A percentile compares a stretch with the other conserved stretches of the same genome.
Evolutionary conservation across 2,888 invertebrate genomes (phyloP).

Genomic region (Mesorhabditis spiculigera): DNA sequence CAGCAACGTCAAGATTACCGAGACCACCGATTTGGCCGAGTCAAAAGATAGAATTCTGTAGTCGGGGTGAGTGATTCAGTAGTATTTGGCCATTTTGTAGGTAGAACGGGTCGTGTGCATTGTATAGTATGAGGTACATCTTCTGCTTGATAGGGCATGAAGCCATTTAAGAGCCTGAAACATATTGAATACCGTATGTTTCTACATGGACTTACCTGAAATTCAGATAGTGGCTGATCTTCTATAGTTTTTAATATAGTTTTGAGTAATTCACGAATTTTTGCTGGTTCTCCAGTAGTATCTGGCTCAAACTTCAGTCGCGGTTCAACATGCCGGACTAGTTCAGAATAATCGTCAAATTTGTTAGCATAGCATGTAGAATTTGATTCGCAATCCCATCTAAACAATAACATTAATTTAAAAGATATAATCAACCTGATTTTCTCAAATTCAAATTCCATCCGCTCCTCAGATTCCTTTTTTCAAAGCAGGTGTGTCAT

Average conservation of each 20-base stretch:
- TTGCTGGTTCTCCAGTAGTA: too few species aligned
- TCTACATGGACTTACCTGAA: neutral
- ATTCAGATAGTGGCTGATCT: neutral
- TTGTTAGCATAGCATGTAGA: neutral
- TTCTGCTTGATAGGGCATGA: neutral
- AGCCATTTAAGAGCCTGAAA: neutral
- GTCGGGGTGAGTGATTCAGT: neutral
- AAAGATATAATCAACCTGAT: neutral
- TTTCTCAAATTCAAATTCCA: constrained; percentile 5
- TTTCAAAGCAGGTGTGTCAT: neutral
- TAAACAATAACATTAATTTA: neutral
- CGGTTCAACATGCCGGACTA: neutral
- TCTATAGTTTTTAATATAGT: too few species aligned
- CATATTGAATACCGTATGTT: neutral
- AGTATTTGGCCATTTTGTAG: neutral
- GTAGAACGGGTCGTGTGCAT: neutral
- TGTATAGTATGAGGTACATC: neutral
- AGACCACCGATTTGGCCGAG: neutral
- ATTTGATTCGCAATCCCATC: constrained; percentile 2
- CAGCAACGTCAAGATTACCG: too few species aligned
- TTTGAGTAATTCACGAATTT: too few species aligned
- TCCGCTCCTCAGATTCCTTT: constrained; percentile 1
- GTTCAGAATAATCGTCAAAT: neutral
- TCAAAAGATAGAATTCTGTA: neutral
- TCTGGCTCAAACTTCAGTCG: neutral